Evolutionary conservation across 2,888 invertebrate genomes (phyloP).

Genomic region (Apamea monoglypha): DNA sequence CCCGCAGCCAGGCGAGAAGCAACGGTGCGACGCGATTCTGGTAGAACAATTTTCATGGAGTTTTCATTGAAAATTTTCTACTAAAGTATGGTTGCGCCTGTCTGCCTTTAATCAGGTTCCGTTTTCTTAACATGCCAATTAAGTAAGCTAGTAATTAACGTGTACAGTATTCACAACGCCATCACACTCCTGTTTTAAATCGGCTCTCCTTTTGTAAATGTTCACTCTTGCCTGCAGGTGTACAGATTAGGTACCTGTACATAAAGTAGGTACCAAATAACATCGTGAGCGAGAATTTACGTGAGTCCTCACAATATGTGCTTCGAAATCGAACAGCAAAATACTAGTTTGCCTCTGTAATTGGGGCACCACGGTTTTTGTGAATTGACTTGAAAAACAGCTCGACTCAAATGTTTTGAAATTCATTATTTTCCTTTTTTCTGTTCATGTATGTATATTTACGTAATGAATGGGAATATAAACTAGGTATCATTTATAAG

Average conservation of each 20-base stretch:
- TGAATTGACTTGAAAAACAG: constrained; percentile 20
- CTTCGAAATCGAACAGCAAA: constrained; percentile 23
- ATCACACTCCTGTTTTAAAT: constrained; percentile 16
- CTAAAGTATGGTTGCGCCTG: not conserved
- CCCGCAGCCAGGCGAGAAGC: not conserved
- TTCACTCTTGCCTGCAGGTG: not conserved
- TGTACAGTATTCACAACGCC: constrained; percentile 2
- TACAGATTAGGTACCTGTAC: not conserved
- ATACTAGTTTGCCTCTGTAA: constrained; percentile 40
- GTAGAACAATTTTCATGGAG: not conserved
- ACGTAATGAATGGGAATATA: constrained; percentile 1
- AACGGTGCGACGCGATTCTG: not conserved
- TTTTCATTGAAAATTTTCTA: not conserved
- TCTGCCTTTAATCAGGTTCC: constrained; percentile 1
- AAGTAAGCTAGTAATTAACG: constrained; percentile 22
- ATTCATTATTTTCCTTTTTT: not conserved
- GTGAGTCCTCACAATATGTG: constrained; percentile 8
- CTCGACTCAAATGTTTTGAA: constrained; percentile 7
- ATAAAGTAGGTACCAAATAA: constrained; percentile 16
- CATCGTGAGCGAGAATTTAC: constrained; percentile 25
- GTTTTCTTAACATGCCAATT: constrained; percentile 26
- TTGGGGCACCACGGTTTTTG: constrained; percentile 17
- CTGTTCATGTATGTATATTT: not conserved
- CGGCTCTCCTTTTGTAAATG: constrained; percentile 17
- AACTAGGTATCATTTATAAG: not conserved